phyloP scores from a whole-genome alignment of 2,797 vertebrate species.

The Crypturellus tataupa region DNA sequence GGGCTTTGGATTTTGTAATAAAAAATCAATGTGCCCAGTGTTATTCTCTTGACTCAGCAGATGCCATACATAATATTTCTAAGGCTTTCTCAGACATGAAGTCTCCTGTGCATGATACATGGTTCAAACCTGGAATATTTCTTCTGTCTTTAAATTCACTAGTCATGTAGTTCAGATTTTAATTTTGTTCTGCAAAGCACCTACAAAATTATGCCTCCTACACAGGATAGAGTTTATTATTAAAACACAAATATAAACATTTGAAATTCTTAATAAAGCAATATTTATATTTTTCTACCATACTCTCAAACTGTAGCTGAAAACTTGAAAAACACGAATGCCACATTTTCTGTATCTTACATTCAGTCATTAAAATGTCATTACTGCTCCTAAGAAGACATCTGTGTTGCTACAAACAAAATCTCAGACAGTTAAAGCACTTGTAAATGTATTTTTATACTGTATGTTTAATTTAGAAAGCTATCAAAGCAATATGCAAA shows the following conservation, averaged over 20 bases:
- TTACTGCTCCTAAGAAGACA: neutral
- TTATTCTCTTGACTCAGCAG: neutral
- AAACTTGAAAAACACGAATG: neutral
- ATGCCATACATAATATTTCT: neutral
- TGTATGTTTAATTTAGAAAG: neutral
- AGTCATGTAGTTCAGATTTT: neutral
- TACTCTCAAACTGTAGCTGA: neutral
- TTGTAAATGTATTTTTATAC: neutral
- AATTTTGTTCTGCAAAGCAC: neutral
- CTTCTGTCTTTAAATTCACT: neutral
- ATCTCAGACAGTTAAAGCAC: neutral
- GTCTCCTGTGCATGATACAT: neutral
- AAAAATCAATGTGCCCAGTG: neutral
- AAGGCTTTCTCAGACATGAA: neutral
- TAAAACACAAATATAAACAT: neutral
- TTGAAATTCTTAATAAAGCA: neutral
- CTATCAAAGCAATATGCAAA: neutral
- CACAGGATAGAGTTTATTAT: neutral
- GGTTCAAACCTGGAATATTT: neutral
- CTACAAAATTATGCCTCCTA: neutral
- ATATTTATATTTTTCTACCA: neutral
- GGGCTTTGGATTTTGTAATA: neutral
- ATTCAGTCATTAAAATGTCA: neutral
- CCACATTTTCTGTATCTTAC: neutral
- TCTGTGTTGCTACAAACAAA: neutral